A percentile compares a stretch with the other conserved stretches of the same genome.
Evolutionary conservation across 37 sponge, comb jelly and placozoan genomes (phyloP).

Genomic region (Cladorhizidae sp.): DNA sequence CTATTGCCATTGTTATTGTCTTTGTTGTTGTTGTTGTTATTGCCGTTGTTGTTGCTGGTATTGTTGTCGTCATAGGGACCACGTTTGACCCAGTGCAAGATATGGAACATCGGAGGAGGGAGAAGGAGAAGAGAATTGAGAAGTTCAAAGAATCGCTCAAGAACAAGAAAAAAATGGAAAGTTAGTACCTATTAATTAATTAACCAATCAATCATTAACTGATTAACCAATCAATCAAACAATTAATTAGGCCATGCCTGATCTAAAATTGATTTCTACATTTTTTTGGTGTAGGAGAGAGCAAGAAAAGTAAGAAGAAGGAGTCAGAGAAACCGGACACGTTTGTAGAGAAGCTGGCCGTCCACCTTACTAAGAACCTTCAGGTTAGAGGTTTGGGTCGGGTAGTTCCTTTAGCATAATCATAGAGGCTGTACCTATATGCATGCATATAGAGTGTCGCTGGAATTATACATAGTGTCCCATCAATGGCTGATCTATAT

Average conservation of each 20-base stretch:
- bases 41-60: constrained; percentile 48
- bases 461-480: too few species aligned
- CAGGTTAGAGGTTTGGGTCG: too few species aligned
- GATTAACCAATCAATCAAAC: too few species aligned
- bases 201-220: too few species aligned
- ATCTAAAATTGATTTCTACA: too few species aligned
- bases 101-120: constrained; percentile 39
- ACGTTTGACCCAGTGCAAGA: constrained; percentile 66
- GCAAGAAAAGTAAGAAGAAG: constrained; percentile 62
- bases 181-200: constrained; percentile 19
- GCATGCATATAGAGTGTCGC: too few species aligned
- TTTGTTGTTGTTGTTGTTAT: constrained; percentile 72
- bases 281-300: constrained; percentile 22
- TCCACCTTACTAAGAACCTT: constrained; percentile 79
- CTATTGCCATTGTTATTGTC: neutral
- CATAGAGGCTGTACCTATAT: too few species aligned
- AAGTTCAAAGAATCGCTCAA: constrained; percentile 63
- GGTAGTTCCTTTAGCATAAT: too few species aligned
- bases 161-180: constrained; percentile 64
- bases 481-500: too few species aligned
- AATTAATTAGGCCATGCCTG: too few species aligned
- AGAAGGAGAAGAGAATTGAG: constrained; percentile 71
- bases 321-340: constrained; percentile 63
- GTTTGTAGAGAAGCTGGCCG: constrained; percentile 69
- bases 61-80: constrained; percentile 39